Conservation (phyloP, 2,113 vertebrate species). For the Colius striatus region DNA sequence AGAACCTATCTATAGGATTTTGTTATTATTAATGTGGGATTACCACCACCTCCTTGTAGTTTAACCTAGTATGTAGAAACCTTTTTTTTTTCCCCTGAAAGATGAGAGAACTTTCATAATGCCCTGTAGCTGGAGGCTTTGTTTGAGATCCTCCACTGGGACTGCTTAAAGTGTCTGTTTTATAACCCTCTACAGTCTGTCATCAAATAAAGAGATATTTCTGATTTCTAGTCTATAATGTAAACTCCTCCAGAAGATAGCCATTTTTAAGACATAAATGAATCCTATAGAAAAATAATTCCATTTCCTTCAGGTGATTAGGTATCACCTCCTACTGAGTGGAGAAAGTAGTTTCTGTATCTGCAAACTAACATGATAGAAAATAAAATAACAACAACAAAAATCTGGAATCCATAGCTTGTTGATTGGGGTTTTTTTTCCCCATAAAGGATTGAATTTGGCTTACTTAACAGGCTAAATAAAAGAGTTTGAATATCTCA, state of each 20-base stretch:
- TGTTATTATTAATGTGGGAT: neutral
- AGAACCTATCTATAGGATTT: neutral
- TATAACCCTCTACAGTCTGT: neutral
- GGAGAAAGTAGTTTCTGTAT: neutral
- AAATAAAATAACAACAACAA: neutral
- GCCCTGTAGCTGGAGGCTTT: neutral
- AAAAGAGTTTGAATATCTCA: neutral
- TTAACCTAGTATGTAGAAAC: neutral
- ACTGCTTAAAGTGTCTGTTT: neutral
- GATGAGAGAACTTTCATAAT: neutral
- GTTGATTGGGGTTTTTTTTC: neutral
- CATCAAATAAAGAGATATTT: neutral
- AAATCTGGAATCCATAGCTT: neutral
- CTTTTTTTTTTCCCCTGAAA: neutral
- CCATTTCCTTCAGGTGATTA: neutral
- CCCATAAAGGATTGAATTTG: neutral
- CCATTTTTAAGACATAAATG: slow-evolving; percentile 14
- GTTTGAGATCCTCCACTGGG: neutral
- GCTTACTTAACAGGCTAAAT: neutral
- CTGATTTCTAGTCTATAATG: neutral
- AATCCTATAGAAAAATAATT: neutral
- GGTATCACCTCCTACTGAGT: neutral
- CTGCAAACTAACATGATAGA: neutral
- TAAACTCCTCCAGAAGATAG: slow-evolving; percentile 3
- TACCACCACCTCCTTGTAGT: neutral